Conservation (phyloP, 2,113 vertebrate species). For the Herpailurus yagouaroundi region DNA sequence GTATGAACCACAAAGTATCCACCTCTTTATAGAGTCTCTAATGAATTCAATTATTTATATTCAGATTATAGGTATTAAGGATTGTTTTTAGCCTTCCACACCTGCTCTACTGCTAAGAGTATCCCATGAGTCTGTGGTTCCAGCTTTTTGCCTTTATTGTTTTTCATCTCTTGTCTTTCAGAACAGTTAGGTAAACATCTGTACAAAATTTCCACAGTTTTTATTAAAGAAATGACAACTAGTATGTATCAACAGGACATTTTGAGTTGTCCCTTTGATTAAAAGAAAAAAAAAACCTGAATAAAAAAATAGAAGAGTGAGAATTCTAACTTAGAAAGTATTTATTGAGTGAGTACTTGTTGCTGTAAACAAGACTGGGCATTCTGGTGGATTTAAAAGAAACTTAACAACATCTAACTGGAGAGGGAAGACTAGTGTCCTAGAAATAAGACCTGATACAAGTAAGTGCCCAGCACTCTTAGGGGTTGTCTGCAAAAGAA, state of each 20-base stretch:
- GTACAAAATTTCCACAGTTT: neutral
- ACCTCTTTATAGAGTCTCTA: slow-evolving; percentile 57
- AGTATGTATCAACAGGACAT: neutral
- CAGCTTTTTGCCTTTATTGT: slow-evolving; percentile 9
- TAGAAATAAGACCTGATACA: neutral
- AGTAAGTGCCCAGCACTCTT: neutral
- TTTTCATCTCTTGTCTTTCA: neutral
- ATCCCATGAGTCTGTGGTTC: slow-evolving; percentile 14
- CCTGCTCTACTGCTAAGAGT: neutral
- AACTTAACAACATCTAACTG: neutral
- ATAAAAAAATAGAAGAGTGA: neutral
- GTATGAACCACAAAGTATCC: slow-evolving; percentile 35
- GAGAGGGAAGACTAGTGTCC: neutral
- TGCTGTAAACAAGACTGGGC: neutral
- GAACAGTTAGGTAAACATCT: neutral
- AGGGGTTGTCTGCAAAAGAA: neutral
- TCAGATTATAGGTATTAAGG: slow-evolving; percentile 40
- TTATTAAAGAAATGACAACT: neutral
- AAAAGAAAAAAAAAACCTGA: neutral
- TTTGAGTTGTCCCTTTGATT: neutral
- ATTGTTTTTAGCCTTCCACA: slow-evolving; percentile 7
- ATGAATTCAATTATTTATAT: slow-evolving; percentile 55
- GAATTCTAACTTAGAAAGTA: neutral
- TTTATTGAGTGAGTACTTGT: neutral
- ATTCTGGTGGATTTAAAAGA: neutral